A percentile compares a stretch with the other conserved stretches of the same genome.
phyloP scores from a whole-genome alignment of 2,888 invertebrate genomes.

The Patella ulyssiponensis region DNA sequence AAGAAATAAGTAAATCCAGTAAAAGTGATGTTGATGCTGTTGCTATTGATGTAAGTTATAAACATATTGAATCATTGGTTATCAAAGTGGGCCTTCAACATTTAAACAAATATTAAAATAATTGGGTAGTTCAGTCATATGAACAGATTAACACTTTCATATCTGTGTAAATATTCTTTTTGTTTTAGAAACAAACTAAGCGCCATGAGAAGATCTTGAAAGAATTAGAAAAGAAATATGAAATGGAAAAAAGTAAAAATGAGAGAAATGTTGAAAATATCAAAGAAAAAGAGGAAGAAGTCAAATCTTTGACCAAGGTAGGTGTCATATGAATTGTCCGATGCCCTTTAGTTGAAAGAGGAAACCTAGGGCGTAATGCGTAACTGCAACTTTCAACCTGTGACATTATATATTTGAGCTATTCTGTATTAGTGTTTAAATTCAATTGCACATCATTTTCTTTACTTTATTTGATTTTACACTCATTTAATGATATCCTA shows the following conservation, averaged over 20 bases:
- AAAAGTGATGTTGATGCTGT: slow-evolving; percentile 42
- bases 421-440: no score
- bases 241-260: slow-evolving; percentile 54
- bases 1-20: slow-evolving; percentile 47
- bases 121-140: no score
- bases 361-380: no score
- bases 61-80: not conserved
- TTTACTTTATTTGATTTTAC: no score
- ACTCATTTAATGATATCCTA: no score
- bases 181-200: slow-evolving; percentile 40
- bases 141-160: not conserved
- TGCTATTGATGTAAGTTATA: slow-evolving; percentile 46
- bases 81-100: no score
- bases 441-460: no score
- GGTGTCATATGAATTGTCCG: not conserved
- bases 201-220: slow-evolving; percentile 64
- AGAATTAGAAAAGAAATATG: slow-evolving; percentile 59
- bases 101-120: no score
- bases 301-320: slow-evolving; percentile 55
- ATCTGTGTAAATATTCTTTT: not conserved
- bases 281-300: slow-evolving; percentile 58
- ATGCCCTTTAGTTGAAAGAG: no score
- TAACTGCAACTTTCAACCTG: no score
- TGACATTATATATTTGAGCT: no score
- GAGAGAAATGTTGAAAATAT: slow-evolving; percentile 53